Evolutionary conservation across 1,140 invertebrate genomes (phyloP).

Genomic region (Scaptomyza hsui): DNA sequence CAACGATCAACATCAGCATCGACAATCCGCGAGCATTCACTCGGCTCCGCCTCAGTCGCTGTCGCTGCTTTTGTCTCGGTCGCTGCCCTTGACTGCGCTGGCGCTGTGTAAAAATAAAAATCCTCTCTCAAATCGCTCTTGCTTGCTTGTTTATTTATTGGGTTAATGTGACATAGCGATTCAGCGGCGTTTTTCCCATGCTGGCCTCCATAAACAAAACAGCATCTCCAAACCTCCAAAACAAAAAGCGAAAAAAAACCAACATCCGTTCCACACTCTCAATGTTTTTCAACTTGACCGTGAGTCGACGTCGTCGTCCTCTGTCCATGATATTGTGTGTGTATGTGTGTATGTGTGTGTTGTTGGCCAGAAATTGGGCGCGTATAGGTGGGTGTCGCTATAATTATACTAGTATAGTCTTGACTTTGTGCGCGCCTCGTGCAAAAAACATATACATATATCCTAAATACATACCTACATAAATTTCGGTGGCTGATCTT

Average conservation of each 20-base stretch:
- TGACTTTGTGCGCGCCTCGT: slow-evolving; percentile 79
- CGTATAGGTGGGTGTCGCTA: slow-evolving; percentile 80
- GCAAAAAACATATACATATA: slow-evolving; percentile 58
- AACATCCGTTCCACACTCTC: slow-evolving; percentile 66
- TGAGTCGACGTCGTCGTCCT: slow-evolving; percentile 55
- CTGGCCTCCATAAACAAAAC: slow-evolving; percentile 56
- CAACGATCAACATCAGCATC: slow-evolving; percentile 73
- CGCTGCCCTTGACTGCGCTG: slow-evolving; percentile 36
- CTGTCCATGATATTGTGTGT: slow-evolving; percentile 63
- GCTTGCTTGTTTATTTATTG: slow-evolving; percentile 64
- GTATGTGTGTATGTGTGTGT: slow-evolving; percentile 39
- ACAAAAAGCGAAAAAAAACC: neutral
- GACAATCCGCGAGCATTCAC: slow-evolving; percentile 41
- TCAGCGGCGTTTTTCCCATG: slow-evolving; percentile 1
- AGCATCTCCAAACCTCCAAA: slow-evolving; percentile 34
- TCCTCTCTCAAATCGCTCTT: slow-evolving; percentile 24
- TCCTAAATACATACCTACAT: slow-evolving; percentile 32
- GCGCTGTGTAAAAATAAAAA: slow-evolving; percentile 27
- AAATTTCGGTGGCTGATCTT: slow-evolving; percentile 13
- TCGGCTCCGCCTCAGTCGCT: slow-evolving; percentile 33
- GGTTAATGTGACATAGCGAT: slow-evolving; percentile 71
- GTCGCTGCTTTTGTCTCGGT: slow-evolving; percentile 2
- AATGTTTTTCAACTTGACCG: slow-evolving; percentile 81
- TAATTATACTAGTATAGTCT: slow-evolving; percentile 78
- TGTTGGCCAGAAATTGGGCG: slow-evolving; percentile 63